These are phyloP conservation scores for Diadegma fenestrale DNA, from an alignment of 2,888 invertebrate species.

Conservation along the genomic window DNA sequence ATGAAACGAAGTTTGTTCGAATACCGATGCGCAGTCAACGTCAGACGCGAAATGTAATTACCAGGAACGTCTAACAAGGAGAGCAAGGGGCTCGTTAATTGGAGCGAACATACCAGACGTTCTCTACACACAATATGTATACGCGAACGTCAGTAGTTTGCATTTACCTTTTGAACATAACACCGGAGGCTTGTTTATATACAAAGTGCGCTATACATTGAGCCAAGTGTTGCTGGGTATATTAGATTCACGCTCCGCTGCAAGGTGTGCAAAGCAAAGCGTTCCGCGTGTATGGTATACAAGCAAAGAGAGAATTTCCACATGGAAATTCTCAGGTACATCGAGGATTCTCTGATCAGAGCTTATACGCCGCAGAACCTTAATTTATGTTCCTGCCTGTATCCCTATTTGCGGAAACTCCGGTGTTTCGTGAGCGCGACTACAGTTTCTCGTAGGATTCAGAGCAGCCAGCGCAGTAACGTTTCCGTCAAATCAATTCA, in stretches of 20 bases:
- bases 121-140: conserved; percentile 9
- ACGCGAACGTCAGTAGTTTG: conserved; percentile 19
- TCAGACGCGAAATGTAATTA: conserved; percentile 57
- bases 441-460: not conserved
- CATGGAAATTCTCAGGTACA: conserved; percentile 44
- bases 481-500: not conserved
- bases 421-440: not conserved
- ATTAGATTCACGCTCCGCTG: conserved; percentile 65
- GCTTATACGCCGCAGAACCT: conserved; percentile 16
- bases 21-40: conserved; percentile 28
- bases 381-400: not conserved
- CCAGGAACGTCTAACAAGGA: conserved; percentile 48
- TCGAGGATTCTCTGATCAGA: conserved; percentile 54
- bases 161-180: conserved; percentile 54
- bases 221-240: conserved; percentile 34
- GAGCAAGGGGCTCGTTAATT: conserved; percentile 57
- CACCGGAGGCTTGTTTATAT: conserved; percentile 14
- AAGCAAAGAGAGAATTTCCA: conserved; percentile 29
- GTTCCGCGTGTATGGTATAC: conserved; percentile 48
- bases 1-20: not conserved
- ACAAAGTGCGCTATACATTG: not conserved
- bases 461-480: not conserved
- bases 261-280: conserved; percentile 59
- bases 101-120: conserved; percentile 48
- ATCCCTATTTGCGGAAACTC: not conserved